phyloP scores from a whole-genome alignment of 2,888 invertebrate genomes.

The Dendrolimus pini region DNA sequence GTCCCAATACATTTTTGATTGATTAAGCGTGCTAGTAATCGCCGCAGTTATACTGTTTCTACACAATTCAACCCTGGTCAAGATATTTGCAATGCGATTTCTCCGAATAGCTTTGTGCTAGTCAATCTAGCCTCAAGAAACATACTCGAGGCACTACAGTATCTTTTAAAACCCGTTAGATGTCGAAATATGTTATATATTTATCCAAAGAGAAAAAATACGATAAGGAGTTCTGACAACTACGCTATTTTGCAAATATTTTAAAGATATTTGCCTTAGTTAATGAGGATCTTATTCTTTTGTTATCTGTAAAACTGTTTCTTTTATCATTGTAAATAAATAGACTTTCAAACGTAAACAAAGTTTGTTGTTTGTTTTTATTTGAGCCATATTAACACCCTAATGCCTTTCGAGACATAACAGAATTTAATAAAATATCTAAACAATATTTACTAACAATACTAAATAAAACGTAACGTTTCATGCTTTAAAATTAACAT shows the following conservation, averaged over 20 bases:
- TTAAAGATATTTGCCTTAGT: constrained; percentile 2
- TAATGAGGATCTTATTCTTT: constrained; percentile 1
- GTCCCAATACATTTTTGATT: too few species aligned
- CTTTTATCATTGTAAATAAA: neutral
- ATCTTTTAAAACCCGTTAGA: too few species aligned
- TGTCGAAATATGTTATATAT: too few species aligned
- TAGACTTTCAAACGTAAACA: neutral
- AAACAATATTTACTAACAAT: neutral
- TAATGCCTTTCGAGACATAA: neutral
- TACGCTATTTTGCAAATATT: constrained; percentile 1
- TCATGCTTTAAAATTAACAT: neutral
- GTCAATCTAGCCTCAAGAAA: too few species aligned
- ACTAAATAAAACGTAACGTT: constrained; percentile 1
- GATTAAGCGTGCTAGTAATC: too few species aligned
- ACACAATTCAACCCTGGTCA: too few species aligned
- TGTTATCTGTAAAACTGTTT: constrained; percentile 1
- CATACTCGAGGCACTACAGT: too few species aligned
- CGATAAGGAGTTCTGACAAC: constrained; percentile 1
- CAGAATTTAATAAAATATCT: neutral
- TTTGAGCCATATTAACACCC: neutral
- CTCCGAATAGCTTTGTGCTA: too few species aligned
- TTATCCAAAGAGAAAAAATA: too few species aligned
- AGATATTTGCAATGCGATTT: too few species aligned
- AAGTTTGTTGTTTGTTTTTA: too few species aligned
- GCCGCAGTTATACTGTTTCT: too few species aligned